Base-by-base conservation (phyloP, 2,888 invertebrate species). In the Plebejus melissa region DNA sequence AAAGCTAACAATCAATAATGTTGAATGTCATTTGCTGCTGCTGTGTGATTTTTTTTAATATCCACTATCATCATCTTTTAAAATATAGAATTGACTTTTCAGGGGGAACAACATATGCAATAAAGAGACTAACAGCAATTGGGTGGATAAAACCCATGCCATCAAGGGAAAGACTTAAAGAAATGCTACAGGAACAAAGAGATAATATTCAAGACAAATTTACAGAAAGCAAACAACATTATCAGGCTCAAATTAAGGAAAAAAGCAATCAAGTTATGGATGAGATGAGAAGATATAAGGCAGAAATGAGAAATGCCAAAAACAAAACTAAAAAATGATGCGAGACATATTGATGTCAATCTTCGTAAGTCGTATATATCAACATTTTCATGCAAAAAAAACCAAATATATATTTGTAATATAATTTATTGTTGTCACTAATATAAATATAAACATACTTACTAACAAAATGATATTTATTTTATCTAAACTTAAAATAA, bases 131-230 rank as follows among this genome's bases (percentile, higher is more conserved):
- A 80, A 96, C 95, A 81, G 94, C 95, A 82, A 94, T 95, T 86
- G 98, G 98, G 74, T 96, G 96, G 87, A 96, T 98, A 77, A 96
- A 96, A 85, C 97, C 97, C n/a, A 96, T 97, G 54, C 96, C 97
- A 28, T 95, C 95, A 36, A 92, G 91, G 76, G 94, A 95, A 81
- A 86, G 95, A 79, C 88, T 96, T 11, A 95, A 95, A 83, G 94
- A 95, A 83, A 95, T 96, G 89, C 90, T 95, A 78, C 90, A 94
- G 80, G 95, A 94, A 80, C 94, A 93, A 79, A 95, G 94, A 83
- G 95, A 94, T 50, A 94, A 94, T 80, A 81, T 96, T 41, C 94
- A 95, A 79, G 94, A 95, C 79, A 93, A 94, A 80, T 94, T 96
- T 77, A 94, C 94, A 82, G 95, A 95, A 80, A 94, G 94, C 74